Conservation (phyloP, 2,888 invertebrate genomes). For the Acleris laterana region DNA sequence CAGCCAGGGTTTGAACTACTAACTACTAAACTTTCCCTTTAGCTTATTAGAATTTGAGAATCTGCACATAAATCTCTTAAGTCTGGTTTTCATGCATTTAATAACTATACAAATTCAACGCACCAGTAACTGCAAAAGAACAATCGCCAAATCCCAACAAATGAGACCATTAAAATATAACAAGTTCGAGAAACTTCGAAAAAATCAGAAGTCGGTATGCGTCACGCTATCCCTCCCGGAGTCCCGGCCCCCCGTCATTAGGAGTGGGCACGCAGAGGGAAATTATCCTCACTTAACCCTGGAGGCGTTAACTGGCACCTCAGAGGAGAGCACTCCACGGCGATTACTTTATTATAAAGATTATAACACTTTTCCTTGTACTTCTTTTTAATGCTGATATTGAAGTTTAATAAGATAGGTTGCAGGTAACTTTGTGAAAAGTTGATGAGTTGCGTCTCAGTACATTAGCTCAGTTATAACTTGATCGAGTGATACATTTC, state of each 20-base stretch:
- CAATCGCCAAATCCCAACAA: constrained; percentile 3
- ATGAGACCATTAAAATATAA: constrained; percentile 23
- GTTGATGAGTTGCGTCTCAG: too few relatives aligned
- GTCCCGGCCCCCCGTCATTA: constrained; percentile 64
- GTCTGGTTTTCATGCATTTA: background rate
- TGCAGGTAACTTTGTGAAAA: background rate
- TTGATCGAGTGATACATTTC: too few relatives aligned
- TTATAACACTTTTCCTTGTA: constrained; percentile 72
- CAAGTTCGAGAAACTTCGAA: constrained; percentile 41
- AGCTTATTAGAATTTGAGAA: too few relatives aligned
- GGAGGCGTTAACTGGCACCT: constrained; percentile 84
- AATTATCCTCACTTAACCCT: constrained; percentile 83
- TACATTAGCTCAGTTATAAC: too few relatives aligned
- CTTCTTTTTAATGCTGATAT: constrained; percentile 37
- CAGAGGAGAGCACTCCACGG: constrained; percentile 72
- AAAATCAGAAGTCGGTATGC: constrained; percentile 45
- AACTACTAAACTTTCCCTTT: too few relatives aligned
- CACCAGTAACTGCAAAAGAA: constrained; percentile 5
- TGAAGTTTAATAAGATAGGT: background rate
- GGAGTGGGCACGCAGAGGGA: constrained; percentile 81
- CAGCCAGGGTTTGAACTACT: too few relatives aligned
- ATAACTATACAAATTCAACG: background rate
- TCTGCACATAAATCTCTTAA: too few relatives aligned
- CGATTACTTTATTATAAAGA: constrained; percentile 82
- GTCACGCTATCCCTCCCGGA: constrained; percentile 42